phyloP scores from a whole-genome alignment of 2,113 vertebrate genomes.

The Pseudorasbora parva region DNA sequence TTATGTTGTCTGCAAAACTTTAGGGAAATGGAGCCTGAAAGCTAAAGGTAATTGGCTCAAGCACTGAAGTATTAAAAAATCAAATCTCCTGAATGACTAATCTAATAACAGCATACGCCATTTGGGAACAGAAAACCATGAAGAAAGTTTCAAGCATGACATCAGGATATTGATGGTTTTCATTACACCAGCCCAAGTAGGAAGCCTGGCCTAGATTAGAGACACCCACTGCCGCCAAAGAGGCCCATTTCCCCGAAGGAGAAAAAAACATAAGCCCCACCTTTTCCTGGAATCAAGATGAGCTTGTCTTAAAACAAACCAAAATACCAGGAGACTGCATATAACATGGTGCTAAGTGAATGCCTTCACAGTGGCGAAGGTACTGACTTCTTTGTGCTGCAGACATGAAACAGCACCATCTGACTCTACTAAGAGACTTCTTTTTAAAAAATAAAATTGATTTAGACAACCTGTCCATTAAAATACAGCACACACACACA shows the following conservation, averaged over 20 bases:
- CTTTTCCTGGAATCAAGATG: conserved; percentile 49
- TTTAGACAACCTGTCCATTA: neutral
- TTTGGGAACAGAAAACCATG: conserved; percentile 53
- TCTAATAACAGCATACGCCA: neutral
- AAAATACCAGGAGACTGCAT: neutral
- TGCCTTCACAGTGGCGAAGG: neutral
- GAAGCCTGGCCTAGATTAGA: conserved; percentile 70
- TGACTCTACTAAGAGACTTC: neutral
- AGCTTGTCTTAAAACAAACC: conserved; percentile 2
- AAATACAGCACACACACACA: neutral
- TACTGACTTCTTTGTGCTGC: neutral
- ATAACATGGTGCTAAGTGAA: neutral
- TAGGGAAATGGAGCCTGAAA: neutral
- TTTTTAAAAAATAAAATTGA: neutral
- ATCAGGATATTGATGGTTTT: conserved; percentile 69
- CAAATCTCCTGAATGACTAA: neutral
- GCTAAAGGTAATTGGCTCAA: neutral
- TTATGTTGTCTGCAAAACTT: neutral
- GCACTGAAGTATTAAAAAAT: neutral
- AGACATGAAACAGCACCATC: neutral
- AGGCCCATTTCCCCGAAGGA: conserved; percentile 61
- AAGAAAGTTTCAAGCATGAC: conserved; percentile 47
- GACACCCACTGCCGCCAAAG: conserved; percentile 60
- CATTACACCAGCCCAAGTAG: conserved; percentile 68
- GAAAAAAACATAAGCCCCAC: conserved; percentile 26